A percentile compares a stretch with the other conserved stretches of the same genome.
phyloP scores from a whole-genome alignment of 2,888 invertebrate genomes.

The Leptinotarsa juncta region DNA sequence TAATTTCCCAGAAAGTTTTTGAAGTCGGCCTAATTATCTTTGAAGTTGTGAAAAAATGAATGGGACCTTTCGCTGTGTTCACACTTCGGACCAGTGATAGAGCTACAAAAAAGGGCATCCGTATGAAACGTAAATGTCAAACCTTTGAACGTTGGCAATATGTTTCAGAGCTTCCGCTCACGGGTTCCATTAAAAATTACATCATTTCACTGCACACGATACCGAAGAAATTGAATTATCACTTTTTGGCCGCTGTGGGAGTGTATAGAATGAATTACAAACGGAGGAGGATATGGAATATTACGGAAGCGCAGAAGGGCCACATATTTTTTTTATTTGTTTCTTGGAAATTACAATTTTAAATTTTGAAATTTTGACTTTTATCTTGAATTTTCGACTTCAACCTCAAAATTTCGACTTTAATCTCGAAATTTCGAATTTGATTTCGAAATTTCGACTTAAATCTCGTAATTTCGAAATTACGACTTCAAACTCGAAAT shows the following conservation, averaged over 20 bases:
- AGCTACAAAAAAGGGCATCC: constrained; percentile 12
- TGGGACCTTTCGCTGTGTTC: constrained; percentile 25
- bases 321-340: too few relatives aligned
- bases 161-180: constrained; percentile 17
- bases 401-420: too few relatives aligned
- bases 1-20: constrained; percentile 27
- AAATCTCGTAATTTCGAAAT: too few relatives aligned
- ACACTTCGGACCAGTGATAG: constrained; percentile 17
- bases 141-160: constrained; percentile 25
- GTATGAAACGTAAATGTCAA: constrained; percentile 29
- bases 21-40: constrained; percentile 20
- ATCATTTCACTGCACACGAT: constrained; percentile 15
- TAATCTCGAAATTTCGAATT: too few relatives aligned
- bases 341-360: too few relatives aligned
- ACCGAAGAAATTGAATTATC: constrained; percentile 8
- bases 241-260: background rate
- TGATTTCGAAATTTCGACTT: too few relatives aligned
- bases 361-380: too few relatives aligned
- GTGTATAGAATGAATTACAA: background rate
- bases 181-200: constrained; percentile 30
- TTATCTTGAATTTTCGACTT: too few relatives aligned
- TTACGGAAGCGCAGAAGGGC: too few relatives aligned
- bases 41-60: constrained; percentile 16
- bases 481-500: too few relatives aligned
- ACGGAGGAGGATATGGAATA: too few relatives aligned